These are phyloP conservation scores for Chloroceryle amazona DNA, from an alignment of 2,797 vertebrate genomes.

Conservation along the genomic window DNA sequence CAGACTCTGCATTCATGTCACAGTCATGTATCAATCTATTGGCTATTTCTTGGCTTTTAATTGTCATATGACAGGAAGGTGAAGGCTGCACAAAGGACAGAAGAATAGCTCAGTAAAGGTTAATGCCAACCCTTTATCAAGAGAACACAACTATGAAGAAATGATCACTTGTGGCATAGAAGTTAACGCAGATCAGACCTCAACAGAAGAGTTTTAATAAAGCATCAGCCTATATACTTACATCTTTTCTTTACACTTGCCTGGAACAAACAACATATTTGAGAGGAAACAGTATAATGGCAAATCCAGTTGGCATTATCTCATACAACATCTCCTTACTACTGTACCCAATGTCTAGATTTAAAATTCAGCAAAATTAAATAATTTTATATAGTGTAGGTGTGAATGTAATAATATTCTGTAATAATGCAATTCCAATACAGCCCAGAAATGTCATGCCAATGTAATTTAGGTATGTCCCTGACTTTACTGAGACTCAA, in stretches of 20 bases:
- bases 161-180: neutral
- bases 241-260: neutral
- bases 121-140: neutral
- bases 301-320: neutral
- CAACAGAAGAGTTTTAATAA: neutral
- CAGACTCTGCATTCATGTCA: too few relatives aligned
- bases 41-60: neutral
- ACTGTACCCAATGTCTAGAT: neutral
- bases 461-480: neutral
- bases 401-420: neutral
- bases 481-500: neutral
- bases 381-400: neutral
- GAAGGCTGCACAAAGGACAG: neutral
- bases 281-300: neutral
- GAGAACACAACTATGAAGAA: neutral
- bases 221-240: neutral
- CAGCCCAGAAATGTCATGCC: neutral
- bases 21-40: neutral
- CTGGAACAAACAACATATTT: neutral
- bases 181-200: neutral
- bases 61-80: neutral
- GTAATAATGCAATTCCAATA: neutral
- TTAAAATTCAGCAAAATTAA: neutral
- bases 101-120: neutral
- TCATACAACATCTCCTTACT: neutral